Percentiles rank a stretch among this genome's conserved stretches.
These are phyloP conservation scores for Nothocercus nigrocapillus DNA, from an alignment of 2,113 vertebrate species.

Conservation along the genomic window DNA sequence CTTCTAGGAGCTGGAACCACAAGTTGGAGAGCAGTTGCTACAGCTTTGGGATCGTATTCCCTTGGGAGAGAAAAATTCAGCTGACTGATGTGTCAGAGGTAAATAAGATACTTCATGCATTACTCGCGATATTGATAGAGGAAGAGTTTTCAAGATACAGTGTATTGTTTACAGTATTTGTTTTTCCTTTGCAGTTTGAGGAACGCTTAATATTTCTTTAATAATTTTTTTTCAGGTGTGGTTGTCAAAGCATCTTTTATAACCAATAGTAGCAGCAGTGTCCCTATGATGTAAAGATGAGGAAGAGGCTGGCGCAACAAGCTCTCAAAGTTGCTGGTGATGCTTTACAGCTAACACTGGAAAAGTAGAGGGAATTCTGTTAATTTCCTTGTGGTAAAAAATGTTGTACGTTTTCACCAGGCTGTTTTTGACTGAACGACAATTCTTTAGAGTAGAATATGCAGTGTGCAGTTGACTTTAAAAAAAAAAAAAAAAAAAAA, in stretches of 20 bases:
- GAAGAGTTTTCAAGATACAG: background rate
- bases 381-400: conserved; percentile 11
- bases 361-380: background rate
- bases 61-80: conserved; percentile 57
- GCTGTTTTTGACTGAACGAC: conserved; percentile 34
- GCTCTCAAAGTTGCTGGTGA: background rate
- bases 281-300: background rate
- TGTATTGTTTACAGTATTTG: background rate
- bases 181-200: background rate
- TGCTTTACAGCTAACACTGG: background rate
- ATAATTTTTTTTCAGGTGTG: background rate
- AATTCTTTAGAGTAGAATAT: conserved; percentile 9
- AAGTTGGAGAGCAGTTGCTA: conserved; percentile 86
- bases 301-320: background rate
- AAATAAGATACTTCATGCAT: background rate
- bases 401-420: conserved; percentile 13
- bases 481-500: background rate
- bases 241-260: background rate
- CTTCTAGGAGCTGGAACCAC: conserved; percentile 89
- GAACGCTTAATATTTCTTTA: background rate
- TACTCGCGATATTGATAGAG: background rate
- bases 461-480: background rate
- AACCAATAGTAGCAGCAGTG: background rate
- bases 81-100: conserved; percentile 49
- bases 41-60: conserved; percentile 85